Evolutionary conservation across 2,797 vertebrate genomes (phyloP), one percentile per base, ranked within the genome.

Genomic region (Falco berigora): DNA sequence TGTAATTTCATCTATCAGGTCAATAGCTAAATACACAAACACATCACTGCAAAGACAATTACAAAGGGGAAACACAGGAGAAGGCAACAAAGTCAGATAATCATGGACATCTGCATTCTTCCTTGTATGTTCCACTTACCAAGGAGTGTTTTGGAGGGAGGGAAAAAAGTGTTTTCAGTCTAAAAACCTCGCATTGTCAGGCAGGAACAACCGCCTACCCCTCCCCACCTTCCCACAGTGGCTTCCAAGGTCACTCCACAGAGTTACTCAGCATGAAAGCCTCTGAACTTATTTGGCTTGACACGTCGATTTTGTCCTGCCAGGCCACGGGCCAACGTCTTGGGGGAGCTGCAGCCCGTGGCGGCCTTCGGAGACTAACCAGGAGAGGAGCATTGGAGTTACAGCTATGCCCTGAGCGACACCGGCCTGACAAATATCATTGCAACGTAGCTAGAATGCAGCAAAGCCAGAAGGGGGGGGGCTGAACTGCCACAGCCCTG

Each of bases 221-320:
- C 52, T 20, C 46, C 49, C 21, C 2, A 1, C n/a, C 14, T 13
- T 67, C 92, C 76, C 67, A 30, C 49, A 66, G 88, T 8, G 36
- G 12, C 72, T 93, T 83, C 86, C 97, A 97, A 97, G 97, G 97
- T 97, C 96, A 94, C 75, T 76, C 24, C 47, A 14, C 30, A 6
- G 68, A 19, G 53, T 63, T 88, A n/a, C 34, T 79, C 82, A 92
- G 93, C 69, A 8, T 21, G 25, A 79, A 58, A 16, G 50, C 17
- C 46, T 32, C 64, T 89, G 93, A 97, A 64, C 23, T 86, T 88
- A 97, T 96, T 10, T 2, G 6, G 47, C 83, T 42, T 96, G 97
- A 97, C 97, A 82, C 25, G 16, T 59, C 84, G 52, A 27, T 76
- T 92, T 71, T 49, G 83, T 9, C 59, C 88, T 66, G 23, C 49